These are phyloP conservation scores for Silurus lanzhouensis DNA, from an alignment of 2,797 vertebrate genomes.

Conservation along the genomic window DNA sequence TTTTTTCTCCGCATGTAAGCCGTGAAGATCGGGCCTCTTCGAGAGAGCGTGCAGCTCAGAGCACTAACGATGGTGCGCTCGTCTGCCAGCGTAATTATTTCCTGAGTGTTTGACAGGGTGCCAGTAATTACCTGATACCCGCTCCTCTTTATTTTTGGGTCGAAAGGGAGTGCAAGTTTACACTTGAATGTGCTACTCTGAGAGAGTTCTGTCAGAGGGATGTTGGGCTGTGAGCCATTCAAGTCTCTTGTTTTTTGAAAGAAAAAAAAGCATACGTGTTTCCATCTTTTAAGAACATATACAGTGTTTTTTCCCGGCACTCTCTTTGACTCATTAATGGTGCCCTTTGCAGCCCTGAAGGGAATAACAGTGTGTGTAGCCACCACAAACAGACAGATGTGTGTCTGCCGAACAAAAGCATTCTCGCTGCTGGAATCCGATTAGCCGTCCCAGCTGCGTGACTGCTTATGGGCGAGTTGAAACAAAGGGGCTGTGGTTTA, in stretches of 20 bases:
- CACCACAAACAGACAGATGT: slow-evolving; percentile 11
- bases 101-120: slow-evolving; percentile 68
- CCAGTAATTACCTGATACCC: slow-evolving; percentile 77
- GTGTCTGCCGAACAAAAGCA: slow-evolving; percentile 47
- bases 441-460: slow-evolving; percentile 55
- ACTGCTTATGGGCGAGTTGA: slow-evolving; percentile 36
- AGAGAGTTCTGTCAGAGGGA: slow-evolving; percentile 27
- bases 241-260: slow-evolving; percentile 9
- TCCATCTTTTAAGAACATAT: slow-evolving; percentile 33
- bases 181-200: slow-evolving; percentile 59
- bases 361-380: slow-evolving; percentile 30
- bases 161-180: slow-evolving; percentile 65
- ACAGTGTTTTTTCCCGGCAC: neutral
- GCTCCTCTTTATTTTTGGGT: slow-evolving; percentile 66
- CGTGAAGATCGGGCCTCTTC: slow-evolving; percentile 57
- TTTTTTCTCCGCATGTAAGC: slow-evolving; percentile 54
- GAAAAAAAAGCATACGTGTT: slow-evolving; percentile 13
- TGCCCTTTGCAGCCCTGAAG: slow-evolving; percentile 28
- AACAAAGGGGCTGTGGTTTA: slow-evolving; percentile 48
- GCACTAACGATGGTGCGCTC: slow-evolving; percentile 49
- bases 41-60: slow-evolving; percentile 48
- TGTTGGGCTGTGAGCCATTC: slow-evolving; percentile 37
- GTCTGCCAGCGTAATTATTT: slow-evolving; percentile 72
- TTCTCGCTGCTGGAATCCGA: slow-evolving; percentile 48
- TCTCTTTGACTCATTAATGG: slow-evolving; percentile 27